Percentiles rank a stretch among this genome's conserved stretches.
These are phyloP conservation scores for Hetaerina titia DNA, from an alignment of 2,888 invertebrate species.

Conservation along the genomic window DNA sequence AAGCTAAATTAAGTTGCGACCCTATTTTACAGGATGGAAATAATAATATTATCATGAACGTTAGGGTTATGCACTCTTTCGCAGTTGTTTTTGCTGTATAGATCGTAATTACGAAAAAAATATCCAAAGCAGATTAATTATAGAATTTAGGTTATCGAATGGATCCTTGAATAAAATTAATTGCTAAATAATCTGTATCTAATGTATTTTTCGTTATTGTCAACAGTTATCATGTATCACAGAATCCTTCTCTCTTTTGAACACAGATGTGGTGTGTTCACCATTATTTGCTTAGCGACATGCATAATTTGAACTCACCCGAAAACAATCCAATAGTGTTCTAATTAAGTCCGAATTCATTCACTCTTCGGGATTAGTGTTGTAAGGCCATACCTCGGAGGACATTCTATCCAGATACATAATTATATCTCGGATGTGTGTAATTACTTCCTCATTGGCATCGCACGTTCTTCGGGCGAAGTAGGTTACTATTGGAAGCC, in stretches of 20 bases:
- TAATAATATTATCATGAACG: too few relatives aligned
- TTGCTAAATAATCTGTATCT: too few relatives aligned
- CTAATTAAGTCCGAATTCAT: constrained; percentile 6
- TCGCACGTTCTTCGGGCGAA: not conserved
- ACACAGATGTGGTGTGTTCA: not conserved
- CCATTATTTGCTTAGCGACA: not conserved
- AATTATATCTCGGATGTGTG: not conserved
- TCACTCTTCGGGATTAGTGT: not conserved
- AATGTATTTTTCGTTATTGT: too few relatives aligned
- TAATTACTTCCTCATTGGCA: not conserved
- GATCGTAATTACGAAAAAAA: too few relatives aligned
- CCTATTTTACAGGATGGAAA: too few relatives aligned
- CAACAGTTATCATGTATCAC: too few relatives aligned
- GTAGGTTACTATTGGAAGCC: not conserved
- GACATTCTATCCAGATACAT: not conserved
- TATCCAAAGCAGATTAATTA: too few relatives aligned
- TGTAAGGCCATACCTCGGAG: not conserved
- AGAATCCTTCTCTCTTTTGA: not conserved
- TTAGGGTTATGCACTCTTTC: too few relatives aligned
- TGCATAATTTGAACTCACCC: not conserved
- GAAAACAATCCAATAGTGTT: not conserved
- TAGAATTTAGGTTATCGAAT: too few relatives aligned
- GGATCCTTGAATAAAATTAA: too few relatives aligned
- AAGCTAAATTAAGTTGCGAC: too few relatives aligned
- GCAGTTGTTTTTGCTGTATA: too few relatives aligned